A percentile compares a stretch with the other conserved stretches of the same genome.
phyloP scores from a whole-genome alignment of 2,797 vertebrate genomes.

The Brachymystax lenok region DNA sequence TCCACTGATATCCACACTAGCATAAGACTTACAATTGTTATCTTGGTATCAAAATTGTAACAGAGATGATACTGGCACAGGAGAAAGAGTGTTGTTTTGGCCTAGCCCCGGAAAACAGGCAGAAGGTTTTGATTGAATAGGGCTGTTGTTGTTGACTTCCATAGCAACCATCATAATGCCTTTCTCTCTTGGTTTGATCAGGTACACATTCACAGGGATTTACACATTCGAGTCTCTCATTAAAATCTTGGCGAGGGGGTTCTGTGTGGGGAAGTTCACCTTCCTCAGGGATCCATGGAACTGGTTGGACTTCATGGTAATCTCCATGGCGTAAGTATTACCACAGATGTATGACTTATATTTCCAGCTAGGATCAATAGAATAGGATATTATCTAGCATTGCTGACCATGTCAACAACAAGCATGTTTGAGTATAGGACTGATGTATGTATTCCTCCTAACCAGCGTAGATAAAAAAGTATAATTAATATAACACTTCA shows the following conservation, averaged over 20 bases:
- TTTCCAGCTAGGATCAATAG: not conserved
- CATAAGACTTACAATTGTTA: not conserved
- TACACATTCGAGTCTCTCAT: constrained; percentile 98
- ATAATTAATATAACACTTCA: too few relatives aligned
- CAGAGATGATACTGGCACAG: not conserved
- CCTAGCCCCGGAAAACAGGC: not conserved
- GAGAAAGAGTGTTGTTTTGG: not conserved
- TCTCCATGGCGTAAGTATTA: constrained; percentile 96
- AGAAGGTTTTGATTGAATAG: not conserved
- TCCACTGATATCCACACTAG: not conserved
- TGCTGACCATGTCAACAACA: not conserved
- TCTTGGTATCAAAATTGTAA: not conserved
- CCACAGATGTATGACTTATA: not conserved
- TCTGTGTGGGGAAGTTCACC: constrained; percentile 95
- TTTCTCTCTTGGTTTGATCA: constrained; percentile 48
- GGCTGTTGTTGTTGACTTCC: constrained; percentile 1
- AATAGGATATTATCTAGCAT: constrained; percentile 5
- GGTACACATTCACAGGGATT: constrained; percentile 98
- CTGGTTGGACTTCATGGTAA: constrained; percentile 99
- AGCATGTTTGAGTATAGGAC: not conserved
- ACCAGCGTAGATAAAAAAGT: not conserved
- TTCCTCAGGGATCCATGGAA: constrained; percentile 98
- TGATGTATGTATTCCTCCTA: not conserved
- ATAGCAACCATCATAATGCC: not conserved
- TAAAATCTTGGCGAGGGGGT: constrained; percentile 97